Evolutionary conservation across 35 echinoderm and acorn worm genomes (phyloP).

Genomic region (Ptychodera flava): DNA sequence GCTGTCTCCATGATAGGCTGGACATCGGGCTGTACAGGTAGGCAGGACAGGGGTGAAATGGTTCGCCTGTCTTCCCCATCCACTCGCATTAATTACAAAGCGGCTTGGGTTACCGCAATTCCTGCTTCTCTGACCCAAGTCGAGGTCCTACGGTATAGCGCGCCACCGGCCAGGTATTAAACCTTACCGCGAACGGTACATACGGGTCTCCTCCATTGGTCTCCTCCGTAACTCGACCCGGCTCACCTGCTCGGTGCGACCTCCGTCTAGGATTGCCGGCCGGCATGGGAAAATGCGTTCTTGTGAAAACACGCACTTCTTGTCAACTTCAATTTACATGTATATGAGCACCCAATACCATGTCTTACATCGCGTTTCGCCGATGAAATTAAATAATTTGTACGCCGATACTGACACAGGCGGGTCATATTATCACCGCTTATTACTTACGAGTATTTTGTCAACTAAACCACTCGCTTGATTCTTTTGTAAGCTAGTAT

Average conservation of each 20-base stretch:
- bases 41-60: not conserved
- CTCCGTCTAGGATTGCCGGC: not conserved
- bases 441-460: not conserved
- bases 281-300: not conserved
- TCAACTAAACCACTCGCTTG: not conserved
- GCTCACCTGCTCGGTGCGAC: not conserved
- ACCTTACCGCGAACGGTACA: not conserved
- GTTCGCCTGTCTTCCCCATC: not conserved
- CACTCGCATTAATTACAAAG: not conserved
- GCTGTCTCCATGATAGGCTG: too few relatives aligned
- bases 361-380: not conserved
- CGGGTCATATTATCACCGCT: not conserved
- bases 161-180: not conserved
- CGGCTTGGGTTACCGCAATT: not conserved
- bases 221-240: not conserved
- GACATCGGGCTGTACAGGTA: too few relatives aligned
- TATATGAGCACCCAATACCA: not conserved
- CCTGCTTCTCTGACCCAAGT: too few relatives aligned
- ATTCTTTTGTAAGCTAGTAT: not conserved
- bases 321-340: not conserved
- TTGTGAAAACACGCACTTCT: not conserved
- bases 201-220: not conserved
- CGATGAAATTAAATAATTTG: not conserved
- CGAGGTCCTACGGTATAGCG: too few relatives aligned
- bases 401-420: not conserved